These are phyloP conservation scores for Spheniscus mendiculus DNA, from an alignment of 2,113 vertebrate species.

Conservation along the genomic window DNA sequence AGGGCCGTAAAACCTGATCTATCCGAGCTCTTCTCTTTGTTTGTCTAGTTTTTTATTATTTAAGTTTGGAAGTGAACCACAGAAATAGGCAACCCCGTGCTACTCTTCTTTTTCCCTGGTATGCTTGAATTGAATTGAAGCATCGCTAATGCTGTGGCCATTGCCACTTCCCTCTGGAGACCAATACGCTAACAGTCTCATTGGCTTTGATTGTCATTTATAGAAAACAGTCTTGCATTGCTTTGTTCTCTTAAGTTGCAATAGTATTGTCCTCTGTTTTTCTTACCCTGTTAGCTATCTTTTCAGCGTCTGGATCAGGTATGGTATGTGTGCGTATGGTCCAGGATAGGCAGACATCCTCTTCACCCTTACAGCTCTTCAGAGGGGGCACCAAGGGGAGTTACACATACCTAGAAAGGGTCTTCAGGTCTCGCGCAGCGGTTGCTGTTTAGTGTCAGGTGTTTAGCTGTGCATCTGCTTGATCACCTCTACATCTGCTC, in stretches of 20 bases:
- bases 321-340: accelerated
- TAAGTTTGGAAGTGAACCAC: accelerated
- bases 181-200: accelerated
- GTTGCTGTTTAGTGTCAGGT: not conserved
- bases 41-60: accelerated
- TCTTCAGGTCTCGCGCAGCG: not conserved
- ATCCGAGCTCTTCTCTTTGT: accelerated
- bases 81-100: accelerated
- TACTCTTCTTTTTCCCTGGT: accelerated
- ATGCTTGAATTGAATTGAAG: accelerated
- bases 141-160: accelerated
- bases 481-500: accelerated
- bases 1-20: accelerated
- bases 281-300: accelerated
- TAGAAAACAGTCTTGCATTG: accelerated
- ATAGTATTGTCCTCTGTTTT: accelerated
- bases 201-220: accelerated
- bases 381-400: too few species aligned
- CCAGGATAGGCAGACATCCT: accelerated
- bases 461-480: not conserved
- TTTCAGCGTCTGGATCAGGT: accelerated
- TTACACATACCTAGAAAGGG: accelerated
- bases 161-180: accelerated
- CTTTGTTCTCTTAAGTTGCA: not conserved
- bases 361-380: not conserved